Conservation (phyloP, 2,113 vertebrate species). For the Poeciliopsis turrubarensis region DNA sequence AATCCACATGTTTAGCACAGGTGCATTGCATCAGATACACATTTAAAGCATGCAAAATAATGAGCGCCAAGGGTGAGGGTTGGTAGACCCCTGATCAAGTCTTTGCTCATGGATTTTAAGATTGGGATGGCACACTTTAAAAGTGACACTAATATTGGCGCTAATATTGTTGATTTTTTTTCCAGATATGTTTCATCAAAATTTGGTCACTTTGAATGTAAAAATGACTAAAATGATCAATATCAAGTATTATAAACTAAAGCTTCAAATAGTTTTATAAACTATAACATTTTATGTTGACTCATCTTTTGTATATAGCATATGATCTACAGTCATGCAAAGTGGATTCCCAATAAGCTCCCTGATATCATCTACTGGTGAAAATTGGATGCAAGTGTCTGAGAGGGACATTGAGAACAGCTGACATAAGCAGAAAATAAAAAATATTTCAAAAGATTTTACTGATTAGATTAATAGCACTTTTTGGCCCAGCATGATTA, state of each 20-base stretch:
- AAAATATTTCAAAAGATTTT: slow-evolving; percentile 6
- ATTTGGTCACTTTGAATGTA: not conserved
- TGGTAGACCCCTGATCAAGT: not conserved
- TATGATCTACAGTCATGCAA: slow-evolving; percentile 3
- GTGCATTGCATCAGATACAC: not conserved
- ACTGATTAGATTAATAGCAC: slow-evolving; percentile 9
- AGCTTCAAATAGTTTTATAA: not conserved
- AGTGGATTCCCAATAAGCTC: not conserved
- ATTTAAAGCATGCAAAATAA: not conserved
- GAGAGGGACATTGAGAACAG: slow-evolving; percentile 13
- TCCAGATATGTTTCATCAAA: not conserved
- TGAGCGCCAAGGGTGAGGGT: not conserved
- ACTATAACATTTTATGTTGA: not conserved
- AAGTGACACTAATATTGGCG: not conserved
- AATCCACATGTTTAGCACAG: not conserved
- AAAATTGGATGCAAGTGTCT: not conserved
- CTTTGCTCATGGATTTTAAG: too few species aligned
- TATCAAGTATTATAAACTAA: not conserved
- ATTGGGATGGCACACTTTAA: not conserved
- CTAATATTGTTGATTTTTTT: not conserved
- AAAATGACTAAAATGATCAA: not conserved
- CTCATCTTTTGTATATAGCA: not conserved
- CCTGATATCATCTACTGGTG: not conserved
- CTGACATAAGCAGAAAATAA: not conserved
- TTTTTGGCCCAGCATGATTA: not conserved